A percentile compares a stretch with the other conserved stretches of the same genome.
phyloP scores from a whole-genome alignment of 2,797 vertebrate species.

The Cyclopterus lumpus region DNA sequence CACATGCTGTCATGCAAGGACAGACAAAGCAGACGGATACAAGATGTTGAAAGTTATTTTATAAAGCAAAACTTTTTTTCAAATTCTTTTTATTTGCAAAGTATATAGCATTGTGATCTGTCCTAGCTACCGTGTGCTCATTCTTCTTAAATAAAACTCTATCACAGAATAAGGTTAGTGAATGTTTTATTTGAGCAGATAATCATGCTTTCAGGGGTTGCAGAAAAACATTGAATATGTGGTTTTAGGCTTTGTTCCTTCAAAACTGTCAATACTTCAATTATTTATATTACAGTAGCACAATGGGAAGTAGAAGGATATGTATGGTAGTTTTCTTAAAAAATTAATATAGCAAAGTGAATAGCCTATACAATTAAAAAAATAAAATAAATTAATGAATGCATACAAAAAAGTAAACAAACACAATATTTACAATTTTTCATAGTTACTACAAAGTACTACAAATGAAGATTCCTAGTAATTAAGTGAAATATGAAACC shows the following conservation, averaged over 20 bases:
- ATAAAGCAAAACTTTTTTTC: constrained; percentile 28
- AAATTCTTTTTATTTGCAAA: constrained; percentile 52
- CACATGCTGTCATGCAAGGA: constrained; percentile 25
- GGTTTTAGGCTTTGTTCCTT: neutral
- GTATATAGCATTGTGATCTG: constrained; percentile 34
- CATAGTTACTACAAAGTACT: neutral
- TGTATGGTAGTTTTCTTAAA: neutral
- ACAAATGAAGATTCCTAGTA: neutral
- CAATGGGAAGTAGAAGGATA: neutral
- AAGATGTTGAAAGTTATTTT: constrained; percentile 28
- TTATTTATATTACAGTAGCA: neutral
- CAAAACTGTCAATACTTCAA: neutral
- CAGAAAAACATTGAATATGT: neutral
- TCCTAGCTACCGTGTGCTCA: constrained; percentile 52
- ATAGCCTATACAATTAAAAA: neutral
- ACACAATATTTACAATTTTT: neutral
- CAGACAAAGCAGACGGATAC: constrained; percentile 24
- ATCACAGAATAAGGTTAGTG: constrained; percentile 48
- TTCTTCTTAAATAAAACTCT: constrained; percentile 68
- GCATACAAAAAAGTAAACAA: neutral
- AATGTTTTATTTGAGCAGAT: constrained; percentile 59
- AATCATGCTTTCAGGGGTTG: neutral
- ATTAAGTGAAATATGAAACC: neutral
- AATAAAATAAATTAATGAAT: neutral
- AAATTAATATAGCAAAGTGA: neutral